Evolutionary conservation across 2,888 invertebrate species (phyloP).

Genomic region (Leistus spinibarbis): DNA sequence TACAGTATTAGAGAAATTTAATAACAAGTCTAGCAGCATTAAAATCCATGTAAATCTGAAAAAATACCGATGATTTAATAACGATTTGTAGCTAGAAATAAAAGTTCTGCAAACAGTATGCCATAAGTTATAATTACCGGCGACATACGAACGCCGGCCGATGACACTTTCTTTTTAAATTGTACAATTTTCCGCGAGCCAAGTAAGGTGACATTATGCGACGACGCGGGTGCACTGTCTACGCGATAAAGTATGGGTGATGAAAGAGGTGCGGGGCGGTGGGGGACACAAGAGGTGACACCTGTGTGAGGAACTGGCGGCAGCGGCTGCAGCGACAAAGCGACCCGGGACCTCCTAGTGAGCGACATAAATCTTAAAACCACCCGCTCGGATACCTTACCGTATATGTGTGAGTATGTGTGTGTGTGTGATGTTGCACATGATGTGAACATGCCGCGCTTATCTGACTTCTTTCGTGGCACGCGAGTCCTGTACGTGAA

Average conservation of each 20-base stretch:
- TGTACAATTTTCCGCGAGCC: constrained; percentile 9
- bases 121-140: constrained; percentile 28
- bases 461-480: neutral
- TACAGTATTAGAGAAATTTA: neutral
- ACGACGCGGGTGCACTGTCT: neutral
- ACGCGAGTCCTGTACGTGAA: neutral
- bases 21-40: neutral
- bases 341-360: constrained; percentile 19
- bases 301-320: constrained; percentile 24
- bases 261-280: neutral
- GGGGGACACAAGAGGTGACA: constrained; percentile 5
- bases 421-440: neutral
- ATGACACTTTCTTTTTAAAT: constrained; percentile 24
- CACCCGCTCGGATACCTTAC: constrained; percentile 13
- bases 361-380: constrained; percentile 24
- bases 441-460: too few relatives aligned
- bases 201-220: constrained; percentile 14
- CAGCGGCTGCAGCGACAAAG: constrained; percentile 22
- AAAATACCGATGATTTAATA: neutral
- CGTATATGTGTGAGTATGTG: neutral
- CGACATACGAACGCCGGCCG: constrained; percentile 22
- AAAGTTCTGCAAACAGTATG: neutral
- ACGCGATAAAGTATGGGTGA: neutral
- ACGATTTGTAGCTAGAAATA: neutral
- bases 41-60: neutral